Conservation (phyloP, 2,888 invertebrate genomes). For the Catocala nupta region DNA sequence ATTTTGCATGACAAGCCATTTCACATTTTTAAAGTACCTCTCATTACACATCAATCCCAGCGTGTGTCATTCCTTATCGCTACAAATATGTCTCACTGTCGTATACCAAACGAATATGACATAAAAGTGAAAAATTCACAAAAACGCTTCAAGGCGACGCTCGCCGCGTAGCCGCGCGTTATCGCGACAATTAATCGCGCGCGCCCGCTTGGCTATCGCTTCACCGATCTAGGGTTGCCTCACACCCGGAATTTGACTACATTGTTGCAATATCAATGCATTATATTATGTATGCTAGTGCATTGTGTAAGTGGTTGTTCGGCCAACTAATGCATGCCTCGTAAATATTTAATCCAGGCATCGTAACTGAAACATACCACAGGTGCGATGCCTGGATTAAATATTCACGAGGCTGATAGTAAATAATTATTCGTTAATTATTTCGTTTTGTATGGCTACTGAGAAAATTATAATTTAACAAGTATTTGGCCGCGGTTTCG, state of each 20-base stretch:
- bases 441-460: no score
- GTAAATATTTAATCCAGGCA: no score
- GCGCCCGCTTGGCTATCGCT: slow-evolving; percentile 62
- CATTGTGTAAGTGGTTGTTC: no score
- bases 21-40: slow-evolving; percentile 14
- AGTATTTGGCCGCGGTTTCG: no score
- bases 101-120: slow-evolving; percentile 49
- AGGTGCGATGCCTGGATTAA: no score
- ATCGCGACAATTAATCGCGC: slow-evolving; percentile 76
- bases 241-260: slow-evolving; percentile 7
- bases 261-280: not conserved
- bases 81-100: slow-evolving; percentile 28
- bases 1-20: not conserved
- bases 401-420: no score
- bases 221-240: slow-evolving; percentile 67
- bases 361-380: no score
- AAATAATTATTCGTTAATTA: no score
- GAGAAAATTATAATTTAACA: no score
- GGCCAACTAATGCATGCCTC: no score
- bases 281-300: not conserved
- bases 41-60: slow-evolving; percentile 14
- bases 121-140: slow-evolving; percentile 53
- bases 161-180: slow-evolving; percentile 56
- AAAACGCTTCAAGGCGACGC: slow-evolving; percentile 50
- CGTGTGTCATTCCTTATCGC: slow-evolving; percentile 31